phyloP scores from a whole-genome alignment of 1,140 invertebrate species.

The Bombus picipes region DNA sequence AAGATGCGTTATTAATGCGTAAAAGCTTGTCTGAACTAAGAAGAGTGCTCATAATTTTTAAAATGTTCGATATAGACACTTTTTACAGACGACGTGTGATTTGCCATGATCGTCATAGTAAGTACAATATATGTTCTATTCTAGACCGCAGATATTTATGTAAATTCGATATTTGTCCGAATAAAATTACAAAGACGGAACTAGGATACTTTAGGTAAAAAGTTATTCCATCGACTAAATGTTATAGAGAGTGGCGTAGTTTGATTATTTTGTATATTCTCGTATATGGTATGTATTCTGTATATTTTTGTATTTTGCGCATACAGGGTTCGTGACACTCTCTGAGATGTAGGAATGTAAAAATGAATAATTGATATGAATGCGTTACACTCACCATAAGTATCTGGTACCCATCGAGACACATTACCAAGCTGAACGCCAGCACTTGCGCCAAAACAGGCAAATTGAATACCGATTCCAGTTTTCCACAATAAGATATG shows the following conservation, averaged over 20 bases:
- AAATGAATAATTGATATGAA: neutral
- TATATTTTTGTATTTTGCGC: no score
- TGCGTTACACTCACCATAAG: constrained; percentile 45
- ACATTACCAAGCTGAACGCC: constrained; percentile 59
- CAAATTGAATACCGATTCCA: constrained; percentile 50
- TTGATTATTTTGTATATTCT: neutral
- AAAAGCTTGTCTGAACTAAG: no score
- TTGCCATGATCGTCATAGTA: no score
- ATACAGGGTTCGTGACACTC: no score
- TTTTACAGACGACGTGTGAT: neutral
- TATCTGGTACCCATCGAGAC: constrained; percentile 60
- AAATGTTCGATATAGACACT: neutral
- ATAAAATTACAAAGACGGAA: no score
- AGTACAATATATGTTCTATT: no score
- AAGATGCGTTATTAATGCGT: neutral
- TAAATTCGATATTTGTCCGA: no score
- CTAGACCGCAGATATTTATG: no score
- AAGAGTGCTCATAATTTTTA: fast-evolving
- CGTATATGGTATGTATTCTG: no score
- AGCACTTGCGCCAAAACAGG: constrained; percentile 56
- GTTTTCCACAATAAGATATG: constrained; percentile 41
- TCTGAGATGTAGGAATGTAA: neutral
- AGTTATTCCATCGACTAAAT: no score
- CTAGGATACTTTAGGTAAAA: no score
- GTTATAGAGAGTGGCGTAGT: no score